Percentiles rank a stretch among this genome's conserved stretches.
These are phyloP conservation scores for Anagrus nilaparvatae DNA, from an alignment of 1,140 invertebrate species.

Conservation along the genomic window DNA sequence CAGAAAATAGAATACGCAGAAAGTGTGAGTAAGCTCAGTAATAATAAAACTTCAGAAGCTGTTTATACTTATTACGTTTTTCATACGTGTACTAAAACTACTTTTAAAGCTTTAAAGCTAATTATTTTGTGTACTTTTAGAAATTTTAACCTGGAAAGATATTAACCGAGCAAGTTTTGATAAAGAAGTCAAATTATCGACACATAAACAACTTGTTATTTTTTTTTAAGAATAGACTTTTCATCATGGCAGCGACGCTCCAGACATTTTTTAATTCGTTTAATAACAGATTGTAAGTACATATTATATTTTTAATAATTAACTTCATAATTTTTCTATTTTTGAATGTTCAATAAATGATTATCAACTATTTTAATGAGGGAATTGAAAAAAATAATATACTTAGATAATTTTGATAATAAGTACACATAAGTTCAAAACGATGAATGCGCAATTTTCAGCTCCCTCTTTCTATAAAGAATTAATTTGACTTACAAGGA, in stretches of 20 bases:
- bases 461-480: neutral
- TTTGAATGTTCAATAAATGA: too few species aligned
- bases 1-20: too few species aligned
- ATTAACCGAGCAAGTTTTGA: slow-evolving; percentile 20
- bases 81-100: too few species aligned
- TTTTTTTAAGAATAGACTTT: slow-evolving; percentile 4
- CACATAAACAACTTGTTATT: slow-evolving; percentile 9
- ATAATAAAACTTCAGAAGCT: too few species aligned
- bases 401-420: neutral
- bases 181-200: slow-evolving; percentile 14
- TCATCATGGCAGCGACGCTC: slow-evolving; percentile 31
- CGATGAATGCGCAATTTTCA: slow-evolving; percentile 13
- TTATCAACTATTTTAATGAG: too few species aligned
- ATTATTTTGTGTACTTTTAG: too few species aligned
- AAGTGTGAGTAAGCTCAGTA: too few species aligned
- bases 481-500: neutral
- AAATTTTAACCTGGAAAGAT: too few species aligned
- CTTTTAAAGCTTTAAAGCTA: too few species aligned
- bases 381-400: neutral
- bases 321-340: neutral
- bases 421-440: neutral
- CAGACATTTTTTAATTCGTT: slow-evolving; percentile 35
- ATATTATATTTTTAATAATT: neutral
- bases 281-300: slow-evolving; percentile 37
- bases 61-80: too few species aligned